phyloP scores from a whole-genome alignment of 1,140 invertebrate genomes.

The Sitobion miscanthi region DNA sequence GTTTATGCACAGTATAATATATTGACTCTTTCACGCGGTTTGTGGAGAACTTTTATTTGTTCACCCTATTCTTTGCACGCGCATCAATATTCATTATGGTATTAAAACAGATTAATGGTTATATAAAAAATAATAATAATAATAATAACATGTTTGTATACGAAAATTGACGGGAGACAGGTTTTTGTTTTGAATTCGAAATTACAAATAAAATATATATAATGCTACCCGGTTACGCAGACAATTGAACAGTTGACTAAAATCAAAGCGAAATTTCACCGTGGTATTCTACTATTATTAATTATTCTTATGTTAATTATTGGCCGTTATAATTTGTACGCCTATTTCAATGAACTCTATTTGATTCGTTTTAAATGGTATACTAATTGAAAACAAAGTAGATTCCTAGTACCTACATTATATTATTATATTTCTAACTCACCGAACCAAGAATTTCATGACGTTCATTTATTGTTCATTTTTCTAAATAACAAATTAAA shows the following conservation, averaged over 20 bases:
- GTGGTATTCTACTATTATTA: neutral
- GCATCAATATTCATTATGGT: neutral
- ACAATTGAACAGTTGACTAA: neutral
- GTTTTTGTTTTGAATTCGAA: neutral
- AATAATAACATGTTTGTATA: neutral
- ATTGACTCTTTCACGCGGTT: neutral
- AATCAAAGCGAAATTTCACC: neutral
- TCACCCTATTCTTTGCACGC: neutral
- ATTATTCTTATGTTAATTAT: neutral
- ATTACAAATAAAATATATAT: neutral
- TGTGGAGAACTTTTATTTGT: neutral
- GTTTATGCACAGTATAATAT: neutral
- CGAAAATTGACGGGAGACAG: neutral
- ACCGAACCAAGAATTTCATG: neutral
- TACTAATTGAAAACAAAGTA: neutral
- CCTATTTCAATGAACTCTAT: neutral
- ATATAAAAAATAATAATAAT: neutral
- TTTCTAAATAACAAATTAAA: neutral
- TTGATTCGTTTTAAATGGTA: neutral
- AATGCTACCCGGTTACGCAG: neutral
- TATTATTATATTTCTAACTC: neutral
- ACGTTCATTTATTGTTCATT: neutral
- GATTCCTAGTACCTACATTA: neutral
- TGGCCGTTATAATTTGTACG: neutral
- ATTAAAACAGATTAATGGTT: slow-evolving; percentile 18